phyloP scores from a whole-genome alignment of 92 coral and sea anemone genomes.

The Porites cylindrica region DNA sequence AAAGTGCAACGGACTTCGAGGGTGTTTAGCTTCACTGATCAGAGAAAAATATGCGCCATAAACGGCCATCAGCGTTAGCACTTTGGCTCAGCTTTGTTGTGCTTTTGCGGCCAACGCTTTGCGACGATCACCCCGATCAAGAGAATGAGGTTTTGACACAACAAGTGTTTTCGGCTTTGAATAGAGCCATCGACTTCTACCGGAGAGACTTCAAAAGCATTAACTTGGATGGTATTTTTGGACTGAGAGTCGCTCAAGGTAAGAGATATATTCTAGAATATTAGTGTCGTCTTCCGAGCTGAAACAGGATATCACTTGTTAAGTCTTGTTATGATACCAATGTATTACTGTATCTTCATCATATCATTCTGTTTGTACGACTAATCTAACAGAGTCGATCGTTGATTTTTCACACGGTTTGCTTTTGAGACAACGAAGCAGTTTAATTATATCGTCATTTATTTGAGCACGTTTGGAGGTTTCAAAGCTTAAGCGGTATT shows the following conservation, averaged over 20 bases:
- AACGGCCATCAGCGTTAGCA: neutral
- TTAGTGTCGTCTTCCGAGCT: neutral
- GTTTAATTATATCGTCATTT: too few species aligned
- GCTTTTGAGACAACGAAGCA: too few species aligned
- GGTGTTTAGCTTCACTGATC: neutral
- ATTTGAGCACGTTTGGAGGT: too few species aligned
- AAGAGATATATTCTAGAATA: neutral
- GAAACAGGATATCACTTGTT: neutral
- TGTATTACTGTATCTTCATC: too few species aligned
- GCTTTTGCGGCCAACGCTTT: neutral
- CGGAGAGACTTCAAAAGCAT: conserved; percentile 59
- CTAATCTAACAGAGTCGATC: too few species aligned
- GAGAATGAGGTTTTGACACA: conserved; percentile 25
- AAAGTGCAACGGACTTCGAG: neutral
- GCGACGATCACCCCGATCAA: neutral
- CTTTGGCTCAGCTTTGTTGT: neutral
- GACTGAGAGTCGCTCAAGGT: conserved; percentile 92
- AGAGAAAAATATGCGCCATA: neutral
- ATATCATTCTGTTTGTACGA: too few species aligned
- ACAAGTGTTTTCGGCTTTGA: conserved; percentile 54
- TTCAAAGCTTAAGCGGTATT: too few species aligned
- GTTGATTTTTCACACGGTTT: too few species aligned
- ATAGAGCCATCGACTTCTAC: conserved; percentile 66
- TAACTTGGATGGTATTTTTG: conserved; percentile 88
- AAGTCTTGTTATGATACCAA: too few species aligned